A percentile compares a stretch with the other conserved stretches of the same genome.
Conservation (phyloP, 2,113 vertebrate species). For the Peromyscus polionotus region DNA sequence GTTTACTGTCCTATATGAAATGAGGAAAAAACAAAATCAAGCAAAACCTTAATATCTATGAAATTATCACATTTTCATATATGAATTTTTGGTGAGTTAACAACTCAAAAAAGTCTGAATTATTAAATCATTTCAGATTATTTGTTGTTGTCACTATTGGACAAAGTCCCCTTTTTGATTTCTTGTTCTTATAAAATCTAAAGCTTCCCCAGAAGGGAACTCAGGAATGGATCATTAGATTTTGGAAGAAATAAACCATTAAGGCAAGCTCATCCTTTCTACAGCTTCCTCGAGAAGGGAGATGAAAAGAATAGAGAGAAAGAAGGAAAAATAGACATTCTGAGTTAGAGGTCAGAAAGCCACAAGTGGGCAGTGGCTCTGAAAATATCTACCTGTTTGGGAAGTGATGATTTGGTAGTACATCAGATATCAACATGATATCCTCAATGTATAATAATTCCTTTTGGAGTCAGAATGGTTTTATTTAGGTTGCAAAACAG, state of each 20-base stretch:
- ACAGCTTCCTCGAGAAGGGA: neutral
- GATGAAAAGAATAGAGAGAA: neutral
- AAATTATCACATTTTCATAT: neutral
- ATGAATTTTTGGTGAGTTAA: neutral
- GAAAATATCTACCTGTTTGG: neutral
- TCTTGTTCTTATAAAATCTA: neutral
- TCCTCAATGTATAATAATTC: neutral
- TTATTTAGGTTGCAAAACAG: neutral
- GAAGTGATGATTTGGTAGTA: neutral
- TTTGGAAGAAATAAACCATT: too few species aligned
- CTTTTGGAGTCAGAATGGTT: neutral
- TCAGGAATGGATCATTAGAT: too few species aligned
- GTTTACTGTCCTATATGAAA: neutral
- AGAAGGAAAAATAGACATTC: neutral
- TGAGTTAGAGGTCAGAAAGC: neutral
- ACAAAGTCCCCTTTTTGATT: neutral
- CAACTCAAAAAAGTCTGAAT: neutral
- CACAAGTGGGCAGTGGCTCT: neutral
- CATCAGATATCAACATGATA: neutral
- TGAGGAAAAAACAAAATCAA: neutral
- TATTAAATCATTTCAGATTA: neutral
- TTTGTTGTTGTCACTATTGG: neutral
- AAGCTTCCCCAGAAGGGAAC: neutral
- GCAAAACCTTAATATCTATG: neutral
- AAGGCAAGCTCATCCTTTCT: neutral